A percentile compares a stretch with the other conserved stretches of the same genome.
Conservation (phyloP, 1,140 invertebrate species). For the Philopotamus ludificatus region DNA sequence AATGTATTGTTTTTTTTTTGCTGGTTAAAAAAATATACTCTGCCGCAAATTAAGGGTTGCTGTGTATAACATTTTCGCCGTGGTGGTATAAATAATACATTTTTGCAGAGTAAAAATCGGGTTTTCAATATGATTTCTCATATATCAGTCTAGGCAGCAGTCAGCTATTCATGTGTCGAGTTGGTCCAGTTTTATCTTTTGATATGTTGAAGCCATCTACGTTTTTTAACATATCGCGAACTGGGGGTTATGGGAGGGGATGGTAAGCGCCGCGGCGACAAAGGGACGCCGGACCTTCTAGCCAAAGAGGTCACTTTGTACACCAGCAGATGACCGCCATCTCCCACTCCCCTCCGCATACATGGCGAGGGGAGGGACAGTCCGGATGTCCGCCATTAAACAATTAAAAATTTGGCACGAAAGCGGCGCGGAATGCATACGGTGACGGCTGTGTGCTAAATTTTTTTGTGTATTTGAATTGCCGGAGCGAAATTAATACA, state of each 20-base stretch:
- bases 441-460: slow-evolving; percentile 13
- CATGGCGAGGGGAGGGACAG: too few relatives aligned
- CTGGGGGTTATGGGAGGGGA: too few relatives aligned
- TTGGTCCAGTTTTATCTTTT: background rate
- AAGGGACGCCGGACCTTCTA: slow-evolving; percentile 3
- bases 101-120: too few relatives aligned
- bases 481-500: slow-evolving; percentile 2
- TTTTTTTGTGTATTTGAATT: too few relatives aligned
- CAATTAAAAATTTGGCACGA: slow-evolving; percentile 37
- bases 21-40: too few relatives aligned
- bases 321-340: too few relatives aligned
- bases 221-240: too few relatives aligned
- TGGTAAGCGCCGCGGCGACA: background rate
- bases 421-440: slow-evolving; percentile 13
- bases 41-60: too few relatives aligned
- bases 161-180: background rate
- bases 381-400: slow-evolving; percentile 26
- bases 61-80: too few relatives aligned
- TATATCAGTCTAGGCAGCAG: background rate
- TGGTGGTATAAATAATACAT: background rate
- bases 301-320: slow-evolving; percentile 5
- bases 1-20: too few relatives aligned
- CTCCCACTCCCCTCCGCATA: background rate
- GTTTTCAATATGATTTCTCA: slow-evolving; percentile 13
- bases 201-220: background rate